These are phyloP conservation scores for Lasioglossum leucozonium DNA, from an alignment of 2,888 invertebrate genomes.

Conservation along the genomic window DNA sequence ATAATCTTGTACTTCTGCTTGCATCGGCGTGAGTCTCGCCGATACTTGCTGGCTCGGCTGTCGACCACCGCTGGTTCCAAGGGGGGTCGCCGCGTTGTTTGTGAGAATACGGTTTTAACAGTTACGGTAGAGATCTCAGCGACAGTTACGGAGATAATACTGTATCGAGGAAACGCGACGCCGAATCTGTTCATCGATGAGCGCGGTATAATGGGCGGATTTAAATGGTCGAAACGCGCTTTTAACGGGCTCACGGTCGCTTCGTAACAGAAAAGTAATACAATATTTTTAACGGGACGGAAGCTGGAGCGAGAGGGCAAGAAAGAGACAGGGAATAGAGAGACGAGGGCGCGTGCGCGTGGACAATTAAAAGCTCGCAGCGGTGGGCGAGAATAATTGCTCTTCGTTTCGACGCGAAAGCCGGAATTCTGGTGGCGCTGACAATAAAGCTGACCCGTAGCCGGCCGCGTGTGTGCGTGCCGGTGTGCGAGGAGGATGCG, in stretches of 20 bases:
- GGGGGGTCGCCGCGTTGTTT: too few relatives aligned
- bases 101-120: too few relatives aligned
- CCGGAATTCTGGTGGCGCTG: constrained; percentile 71
- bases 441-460: constrained; percentile 70
- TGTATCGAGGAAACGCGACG: not conserved
- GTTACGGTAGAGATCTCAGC: too few relatives aligned
- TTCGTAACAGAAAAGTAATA: constrained; percentile 66
- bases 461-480: not conserved
- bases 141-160: too few relatives aligned
- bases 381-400: constrained; percentile 72
- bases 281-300: constrained; percentile 64
- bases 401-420: constrained; percentile 73
- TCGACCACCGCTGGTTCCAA: too few relatives aligned
- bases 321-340: not conserved
- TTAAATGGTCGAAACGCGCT: constrained; percentile 46
- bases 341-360: constrained; percentile 1
- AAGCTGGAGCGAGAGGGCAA: not conserved
- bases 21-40: too few relatives aligned
- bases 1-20: too few relatives aligned
- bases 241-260: constrained; percentile 52
- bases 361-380: constrained; percentile 74
- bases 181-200: constrained; percentile 28
- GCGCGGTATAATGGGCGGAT: constrained; percentile 52
- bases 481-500: constrained; percentile 63
- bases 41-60: too few relatives aligned